Base-by-base conservation (phyloP, 2,888 invertebrate genomes). In the Protodeltote pygarga region DNA sequence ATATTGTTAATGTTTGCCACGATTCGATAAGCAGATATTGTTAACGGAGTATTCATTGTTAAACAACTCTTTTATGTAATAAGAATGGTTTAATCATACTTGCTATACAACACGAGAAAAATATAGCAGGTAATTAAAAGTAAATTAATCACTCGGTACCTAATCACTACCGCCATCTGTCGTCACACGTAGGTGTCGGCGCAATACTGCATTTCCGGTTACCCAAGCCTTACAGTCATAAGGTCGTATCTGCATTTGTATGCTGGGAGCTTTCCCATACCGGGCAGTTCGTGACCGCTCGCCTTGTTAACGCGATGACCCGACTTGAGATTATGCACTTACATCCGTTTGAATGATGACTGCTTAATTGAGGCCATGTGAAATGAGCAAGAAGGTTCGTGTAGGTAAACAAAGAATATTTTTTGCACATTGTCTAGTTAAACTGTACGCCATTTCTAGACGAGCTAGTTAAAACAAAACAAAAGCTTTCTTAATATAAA, bases 231-330 rank as follows among this genome's bases (percentile, higher is more conserved):
- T 65, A 72, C 51, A 57, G 61, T 66, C 73, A 82, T 74, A 84
- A 83, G 78, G 85, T 78, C 79, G 78, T 86, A 88, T 80, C 81
- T 84, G 76, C 84, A 85, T 81, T 85, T 85, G 78, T 85, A 89
- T 85, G 81, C 85, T 91, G 90, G 84, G 91, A 91, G 87, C 87
- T 86, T 90, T 91, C 91, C 89, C 91, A 91, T 86, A 85, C 77
- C 88, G 89, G 88, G 85, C 88, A 85, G 79, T 75, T 85, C 87
- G 87, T 90, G 90, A 90, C 90, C 90, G 89, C 75, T 85, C 77
- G 86, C 78, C 88, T 89, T 87, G 89, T 90, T 89, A 89, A 81
- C 77, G 79, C 80, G 89, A 87, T 90, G 89, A 88, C 89, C 89
- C 68, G 85, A 67, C 73, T 77, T 69, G 78, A 88, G 89, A 89